Evolutionary conservation across 2,888 invertebrate genomes (phyloP).

Genomic region (Protophormia terraenovae): DNA sequence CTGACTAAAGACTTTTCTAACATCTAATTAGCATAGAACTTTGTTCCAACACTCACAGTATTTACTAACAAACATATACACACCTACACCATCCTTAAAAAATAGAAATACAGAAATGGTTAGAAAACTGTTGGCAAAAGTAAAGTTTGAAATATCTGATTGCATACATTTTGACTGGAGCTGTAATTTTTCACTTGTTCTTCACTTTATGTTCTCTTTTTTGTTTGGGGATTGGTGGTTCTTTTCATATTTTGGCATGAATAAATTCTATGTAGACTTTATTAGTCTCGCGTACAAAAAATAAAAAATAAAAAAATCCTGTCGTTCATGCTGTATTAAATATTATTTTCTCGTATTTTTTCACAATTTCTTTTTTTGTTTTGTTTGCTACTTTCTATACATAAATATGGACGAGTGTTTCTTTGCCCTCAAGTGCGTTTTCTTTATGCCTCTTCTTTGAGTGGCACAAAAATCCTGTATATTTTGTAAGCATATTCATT

Average conservation of each 20-base stretch:
- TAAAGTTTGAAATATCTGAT: constrained; percentile 41
- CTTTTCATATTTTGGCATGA: not conserved
- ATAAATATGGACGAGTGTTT: constrained; percentile 30
- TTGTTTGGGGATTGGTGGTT: not conserved
- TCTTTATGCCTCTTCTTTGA: constrained; percentile 31
- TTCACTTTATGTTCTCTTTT: constrained; percentile 1
- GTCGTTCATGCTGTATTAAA: constrained; percentile 41
- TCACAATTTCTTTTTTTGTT: not conserved
- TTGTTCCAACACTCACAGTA: constrained; percentile 11
- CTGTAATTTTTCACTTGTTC: constrained; percentile 49
- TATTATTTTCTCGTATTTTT: not conserved
- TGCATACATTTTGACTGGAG: constrained; percentile 39
- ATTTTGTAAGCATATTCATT: constrained; percentile 35
- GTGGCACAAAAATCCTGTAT: constrained; percentile 15
- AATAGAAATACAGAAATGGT: not conserved
- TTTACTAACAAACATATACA: not conserved
- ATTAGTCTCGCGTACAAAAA: constrained; percentile 42
- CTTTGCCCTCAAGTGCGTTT: constrained; percentile 39
- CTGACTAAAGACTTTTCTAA: constrained; percentile 18
- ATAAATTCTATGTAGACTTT: constrained; percentile 32
- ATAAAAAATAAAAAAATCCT: too few relatives aligned
- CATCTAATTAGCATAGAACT: constrained; percentile 47
- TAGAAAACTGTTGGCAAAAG: constrained; percentile 20
- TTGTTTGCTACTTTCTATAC: constrained; percentile 6
- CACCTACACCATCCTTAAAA: not conserved